A percentile compares a stretch with the other conserved stretches of the same genome.
Conservation (phyloP, 2,113 vertebrate genomes). For the Dicentrarchus labrax region DNA sequence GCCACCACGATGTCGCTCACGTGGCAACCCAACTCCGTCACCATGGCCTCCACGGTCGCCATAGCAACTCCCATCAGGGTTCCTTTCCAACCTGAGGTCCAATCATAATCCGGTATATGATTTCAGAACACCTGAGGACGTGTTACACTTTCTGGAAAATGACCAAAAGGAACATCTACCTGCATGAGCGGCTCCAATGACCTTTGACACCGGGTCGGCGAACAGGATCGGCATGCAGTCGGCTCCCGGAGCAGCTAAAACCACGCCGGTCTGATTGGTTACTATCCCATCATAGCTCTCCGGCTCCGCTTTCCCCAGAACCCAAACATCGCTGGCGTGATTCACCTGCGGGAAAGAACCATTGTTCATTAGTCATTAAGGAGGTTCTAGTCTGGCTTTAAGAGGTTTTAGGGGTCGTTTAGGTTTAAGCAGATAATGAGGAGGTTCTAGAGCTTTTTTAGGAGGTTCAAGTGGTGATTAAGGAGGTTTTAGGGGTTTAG, state of each 20-base stretch:
- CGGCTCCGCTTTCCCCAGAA: conserved; percentile 88
- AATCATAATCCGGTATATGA: no score
- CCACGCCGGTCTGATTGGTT: conserved; percentile 86
- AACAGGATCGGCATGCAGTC: conserved; percentile 96
- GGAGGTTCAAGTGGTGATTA: no score
- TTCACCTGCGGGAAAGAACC: conserved; percentile 78
- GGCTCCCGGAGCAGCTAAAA: conserved; percentile 91
- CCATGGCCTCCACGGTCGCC: conserved; percentile 92
- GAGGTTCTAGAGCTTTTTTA: no score
- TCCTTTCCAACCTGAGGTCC: conserved; percentile 91
- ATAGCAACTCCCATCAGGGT: conserved; percentile 91
- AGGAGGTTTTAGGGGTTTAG: no score
- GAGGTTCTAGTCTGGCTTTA: no score
- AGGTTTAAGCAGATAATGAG: no score
- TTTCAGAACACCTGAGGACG: no score
- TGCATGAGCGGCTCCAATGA: conserved; percentile 92
- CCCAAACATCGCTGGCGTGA: conserved; percentile 88
- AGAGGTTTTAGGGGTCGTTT: no score
- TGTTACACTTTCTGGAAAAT: background rate
- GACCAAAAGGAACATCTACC: conserved; percentile 77
- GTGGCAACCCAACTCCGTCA: conserved; percentile 85
- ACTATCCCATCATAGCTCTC: conserved; percentile 91
- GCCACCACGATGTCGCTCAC: conserved; percentile 87
- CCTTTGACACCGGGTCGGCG: conserved; percentile 90
- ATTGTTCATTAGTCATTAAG: no score